A percentile compares a stretch with the other conserved stretches of the same genome.
These are phyloP conservation scores for Acromyrmex heyeri DNA, from an alignment of 1,140 invertebrate species.

Conservation along the genomic window DNA sequence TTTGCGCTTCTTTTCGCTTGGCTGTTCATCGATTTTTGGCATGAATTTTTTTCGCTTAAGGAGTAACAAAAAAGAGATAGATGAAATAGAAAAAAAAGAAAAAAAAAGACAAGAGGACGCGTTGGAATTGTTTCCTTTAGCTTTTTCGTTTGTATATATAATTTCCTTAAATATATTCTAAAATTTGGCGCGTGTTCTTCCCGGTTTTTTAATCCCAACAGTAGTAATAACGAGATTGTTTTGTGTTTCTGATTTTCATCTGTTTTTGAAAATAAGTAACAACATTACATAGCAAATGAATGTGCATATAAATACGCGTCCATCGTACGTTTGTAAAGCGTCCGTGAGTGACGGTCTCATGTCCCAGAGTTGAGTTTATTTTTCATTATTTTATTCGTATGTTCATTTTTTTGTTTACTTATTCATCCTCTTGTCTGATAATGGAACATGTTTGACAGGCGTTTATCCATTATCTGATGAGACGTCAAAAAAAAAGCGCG, in stretches of 20 bases:
- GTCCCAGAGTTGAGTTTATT: neutral
- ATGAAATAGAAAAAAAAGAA: neutral
- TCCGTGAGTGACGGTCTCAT: conserved; percentile 39
- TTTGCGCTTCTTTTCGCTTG: conserved; percentile 58
- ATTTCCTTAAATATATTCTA: neutral
- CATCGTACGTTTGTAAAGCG: conserved; percentile 28
- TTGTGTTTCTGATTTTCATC: conserved; percentile 72
- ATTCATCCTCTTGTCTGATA: neutral
- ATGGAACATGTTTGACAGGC: too few relatives aligned
- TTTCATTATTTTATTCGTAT: neutral
- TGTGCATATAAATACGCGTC: neutral
- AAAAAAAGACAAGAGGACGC: neutral
- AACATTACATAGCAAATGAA: conserved; percentile 44
- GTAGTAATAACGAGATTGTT: conserved; percentile 69
- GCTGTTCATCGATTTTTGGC: conserved; percentile 56
- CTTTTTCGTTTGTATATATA: conserved; percentile 5
- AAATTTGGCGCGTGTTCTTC: conserved; percentile 6
- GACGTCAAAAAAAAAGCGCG: neutral
- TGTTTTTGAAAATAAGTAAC: conserved; percentile 70
- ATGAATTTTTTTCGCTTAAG: conserved; percentile 51
- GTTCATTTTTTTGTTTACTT: neutral
- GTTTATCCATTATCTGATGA: neutral
- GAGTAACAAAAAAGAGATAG: neutral
- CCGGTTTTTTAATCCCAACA: conserved; percentile 25
- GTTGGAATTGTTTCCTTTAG: conserved; percentile 10